phyloP scores from a whole-genome alignment of 2,888 invertebrate species.

The Scaptomyza cyrtandrae region DNA sequence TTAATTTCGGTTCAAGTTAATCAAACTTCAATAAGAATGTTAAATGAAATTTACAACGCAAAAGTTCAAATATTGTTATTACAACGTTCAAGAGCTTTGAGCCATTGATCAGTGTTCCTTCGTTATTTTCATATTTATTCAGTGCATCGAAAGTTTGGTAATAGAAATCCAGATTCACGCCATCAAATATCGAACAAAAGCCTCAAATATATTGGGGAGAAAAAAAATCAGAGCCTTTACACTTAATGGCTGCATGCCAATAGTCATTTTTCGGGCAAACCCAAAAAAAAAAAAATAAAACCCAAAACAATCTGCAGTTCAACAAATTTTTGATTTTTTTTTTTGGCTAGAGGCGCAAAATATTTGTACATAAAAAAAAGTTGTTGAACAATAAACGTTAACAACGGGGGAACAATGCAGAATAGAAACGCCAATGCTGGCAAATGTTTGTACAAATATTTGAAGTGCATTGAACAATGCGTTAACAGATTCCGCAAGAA shows the following conservation, averaged over 20 bases:
- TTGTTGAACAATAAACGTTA: slow-evolving; percentile 66
- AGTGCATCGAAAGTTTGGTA: slow-evolving; percentile 63
- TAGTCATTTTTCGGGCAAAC: slow-evolving; percentile 35
- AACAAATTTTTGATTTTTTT: neutral
- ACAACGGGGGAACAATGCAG: slow-evolving; percentile 30
- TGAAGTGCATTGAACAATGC: slow-evolving; percentile 51
- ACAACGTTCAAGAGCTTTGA: neutral
- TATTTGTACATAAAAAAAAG: slow-evolving; percentile 55
- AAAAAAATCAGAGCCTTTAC: slow-evolving; percentile 31
- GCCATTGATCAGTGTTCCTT: neutral
- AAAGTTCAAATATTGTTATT: neutral
- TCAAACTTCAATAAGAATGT: too few species aligned
- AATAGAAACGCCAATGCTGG: slow-evolving; percentile 14
- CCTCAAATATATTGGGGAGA: slow-evolving; percentile 53
- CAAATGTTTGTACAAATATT: slow-evolving; percentile 65
- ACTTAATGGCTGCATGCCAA: slow-evolving; percentile 66
- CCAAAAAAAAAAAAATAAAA: neutral
- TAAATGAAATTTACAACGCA: too few species aligned
- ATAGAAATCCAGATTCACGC: slow-evolving; percentile 44
- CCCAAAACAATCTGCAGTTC: too few species aligned
- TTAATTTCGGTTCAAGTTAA: too few species aligned
- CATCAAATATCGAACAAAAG: slow-evolving; percentile 67
- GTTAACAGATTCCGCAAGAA: slow-evolving; percentile 22
- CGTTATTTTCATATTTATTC: neutral
- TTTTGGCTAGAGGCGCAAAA: slow-evolving; percentile 36